Conservation (phyloP, 2,888 invertebrate species). For the Andrena minutula region DNA sequence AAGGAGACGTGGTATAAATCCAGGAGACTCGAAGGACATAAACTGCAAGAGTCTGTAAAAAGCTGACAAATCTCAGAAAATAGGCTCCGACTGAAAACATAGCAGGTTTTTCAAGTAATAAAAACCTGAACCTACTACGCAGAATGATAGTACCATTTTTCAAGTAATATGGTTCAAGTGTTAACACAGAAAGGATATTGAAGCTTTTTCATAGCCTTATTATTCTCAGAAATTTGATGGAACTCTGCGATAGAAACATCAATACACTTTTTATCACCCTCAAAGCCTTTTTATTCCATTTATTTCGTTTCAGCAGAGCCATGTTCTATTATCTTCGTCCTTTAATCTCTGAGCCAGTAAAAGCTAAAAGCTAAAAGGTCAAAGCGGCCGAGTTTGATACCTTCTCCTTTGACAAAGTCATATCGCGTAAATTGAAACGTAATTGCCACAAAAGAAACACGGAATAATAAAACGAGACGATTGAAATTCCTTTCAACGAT, state of each 20-base stretch:
- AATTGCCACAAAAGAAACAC: too few relatives aligned
- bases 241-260: not conserved
- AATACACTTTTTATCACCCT: not conserved
- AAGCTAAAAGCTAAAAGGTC: not conserved
- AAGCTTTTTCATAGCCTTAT: not conserved
- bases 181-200: conserved; percentile 4
- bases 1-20: too few relatives aligned
- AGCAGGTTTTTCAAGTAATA: not conserved
- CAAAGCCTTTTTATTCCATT: not conserved
- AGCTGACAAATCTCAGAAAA: too few relatives aligned
- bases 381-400: not conserved
- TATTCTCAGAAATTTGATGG: not conserved
- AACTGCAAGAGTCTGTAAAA: too few relatives aligned
- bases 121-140: not conserved
- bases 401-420: not conserved
- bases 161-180: not conserved
- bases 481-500: too few relatives aligned
- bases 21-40: too few relatives aligned
- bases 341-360: not conserved
- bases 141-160: not conserved
- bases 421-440: too few relatives aligned
- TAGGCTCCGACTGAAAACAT: too few relatives aligned
- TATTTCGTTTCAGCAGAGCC: not conserved
- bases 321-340: not conserved
- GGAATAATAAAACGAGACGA: too few relatives aligned